phyloP scores from a whole-genome alignment of 2,888 invertebrate genomes.

The Lycaena phlaeas region DNA sequence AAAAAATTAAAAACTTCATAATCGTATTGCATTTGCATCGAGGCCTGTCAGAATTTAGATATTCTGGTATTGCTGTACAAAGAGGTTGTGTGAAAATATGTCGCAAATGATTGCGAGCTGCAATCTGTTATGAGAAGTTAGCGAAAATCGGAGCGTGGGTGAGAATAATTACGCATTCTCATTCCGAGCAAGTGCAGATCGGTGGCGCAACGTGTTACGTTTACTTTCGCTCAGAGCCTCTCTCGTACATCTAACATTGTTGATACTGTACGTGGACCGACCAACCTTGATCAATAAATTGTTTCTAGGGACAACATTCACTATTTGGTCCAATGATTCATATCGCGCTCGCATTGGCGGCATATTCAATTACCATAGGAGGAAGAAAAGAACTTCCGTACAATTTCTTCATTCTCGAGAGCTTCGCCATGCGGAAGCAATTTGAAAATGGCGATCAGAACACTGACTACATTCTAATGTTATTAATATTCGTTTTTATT shows the following conservation, averaged over 20 bases:
- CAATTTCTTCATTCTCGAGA: constrained; percentile 41
- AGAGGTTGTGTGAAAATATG: constrained; percentile 46
- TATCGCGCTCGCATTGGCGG: constrained; percentile 27
- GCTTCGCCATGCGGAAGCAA: constrained; percentile 33
- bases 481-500: background rate
- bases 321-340: constrained; percentile 31
- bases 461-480: constrained; percentile 1
- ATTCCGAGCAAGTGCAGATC: constrained; percentile 47
- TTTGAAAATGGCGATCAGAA: constrained; percentile 25
- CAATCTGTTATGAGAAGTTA: constrained; percentile 49
- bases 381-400: constrained; percentile 44
- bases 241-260: constrained; percentile 20
- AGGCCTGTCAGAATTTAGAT: background rate
- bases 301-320: constrained; percentile 11
- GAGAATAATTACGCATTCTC: constrained; percentile 45
- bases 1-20: constrained; percentile 16
- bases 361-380: constrained; percentile 37
- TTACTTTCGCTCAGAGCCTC: constrained; percentile 52
- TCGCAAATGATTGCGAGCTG: constrained; percentile 32
- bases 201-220: constrained; percentile 53
- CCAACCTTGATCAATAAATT: constrained; percentile 1
- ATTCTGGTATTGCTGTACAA: constrained; percentile 21
- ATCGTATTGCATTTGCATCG: constrained; percentile 40
- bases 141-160: constrained; percentile 64
- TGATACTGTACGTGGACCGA: background rate